A percentile compares a stretch with the other conserved stretches of the same genome.
Conservation (phyloP, 2,888 invertebrate genomes). For the Tinea pellionella region DNA sequence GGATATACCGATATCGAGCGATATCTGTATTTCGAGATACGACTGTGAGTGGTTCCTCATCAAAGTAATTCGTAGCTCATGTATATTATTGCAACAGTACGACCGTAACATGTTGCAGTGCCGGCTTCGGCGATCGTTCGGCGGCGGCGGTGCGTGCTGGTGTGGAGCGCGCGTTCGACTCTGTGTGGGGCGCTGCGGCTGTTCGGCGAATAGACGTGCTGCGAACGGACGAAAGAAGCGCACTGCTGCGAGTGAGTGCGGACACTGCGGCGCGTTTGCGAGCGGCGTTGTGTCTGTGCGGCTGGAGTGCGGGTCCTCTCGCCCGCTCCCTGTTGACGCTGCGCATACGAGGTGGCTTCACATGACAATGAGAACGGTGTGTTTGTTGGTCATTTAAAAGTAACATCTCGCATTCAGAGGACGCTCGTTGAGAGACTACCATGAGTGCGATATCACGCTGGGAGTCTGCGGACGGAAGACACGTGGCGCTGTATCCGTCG, state of each 20-base stretch:
- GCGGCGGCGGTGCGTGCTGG: slow-evolving; percentile 23
- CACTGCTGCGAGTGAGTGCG: slow-evolving; percentile 66
- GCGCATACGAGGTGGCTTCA: slow-evolving; percentile 19
- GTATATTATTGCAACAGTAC: too few species aligned
- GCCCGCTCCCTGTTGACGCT: slow-evolving; percentile 27
- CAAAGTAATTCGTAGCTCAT: slow-evolving; percentile 9
- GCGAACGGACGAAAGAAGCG: slow-evolving; percentile 28
- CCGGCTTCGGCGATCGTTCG: slow-evolving; percentile 19
- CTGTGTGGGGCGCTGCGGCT: slow-evolving; percentile 28
- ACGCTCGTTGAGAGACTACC: slow-evolving; percentile 17
- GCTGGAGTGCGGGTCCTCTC: slow-evolving; percentile 20
- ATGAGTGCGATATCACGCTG: slow-evolving; percentile 31
- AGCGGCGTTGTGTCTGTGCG: slow-evolving; percentile 27
- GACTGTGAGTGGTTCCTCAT: background rate
- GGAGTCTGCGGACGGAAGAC: slow-evolving; percentile 73
- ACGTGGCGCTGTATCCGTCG: slow-evolving; percentile 84
- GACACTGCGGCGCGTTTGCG: slow-evolving; percentile 22
- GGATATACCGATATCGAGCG: background rate
- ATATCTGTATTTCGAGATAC: background rate
- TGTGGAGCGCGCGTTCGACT: slow-evolving; percentile 23
- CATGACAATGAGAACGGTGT: background rate
- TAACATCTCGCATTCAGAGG: slow-evolving; percentile 42
- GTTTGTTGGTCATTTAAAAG: slow-evolving; percentile 13
- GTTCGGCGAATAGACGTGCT: slow-evolving; percentile 31
- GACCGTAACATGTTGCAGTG: too few species aligned